A percentile compares a stretch with the other conserved stretches of the same genome.
These are phyloP conservation scores for Prunella himalayana DNA, from an alignment of 2,113 vertebrate species.

Conservation along the genomic window DNA sequence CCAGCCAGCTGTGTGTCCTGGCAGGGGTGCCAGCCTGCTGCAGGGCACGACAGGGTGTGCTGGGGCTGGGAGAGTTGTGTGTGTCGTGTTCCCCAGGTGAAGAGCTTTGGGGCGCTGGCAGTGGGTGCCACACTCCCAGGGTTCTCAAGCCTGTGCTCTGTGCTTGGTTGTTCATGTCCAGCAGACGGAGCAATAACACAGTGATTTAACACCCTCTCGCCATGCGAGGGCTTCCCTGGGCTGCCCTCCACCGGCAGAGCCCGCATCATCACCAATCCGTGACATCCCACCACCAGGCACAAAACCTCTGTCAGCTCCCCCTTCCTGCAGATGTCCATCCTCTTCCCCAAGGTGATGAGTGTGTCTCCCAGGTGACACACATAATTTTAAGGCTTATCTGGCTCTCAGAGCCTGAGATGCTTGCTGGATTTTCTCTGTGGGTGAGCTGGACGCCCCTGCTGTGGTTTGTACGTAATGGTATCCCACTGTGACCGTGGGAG, in stretches of 20 bases:
- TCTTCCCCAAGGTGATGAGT: not conserved
- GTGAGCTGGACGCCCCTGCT: not conserved
- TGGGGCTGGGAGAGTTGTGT: not conserved
- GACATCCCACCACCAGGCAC: not conserved
- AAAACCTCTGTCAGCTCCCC: not conserved
- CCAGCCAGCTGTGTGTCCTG: not conserved
- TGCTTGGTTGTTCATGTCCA: not conserved
- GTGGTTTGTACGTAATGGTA: not conserved
- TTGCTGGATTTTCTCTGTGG: not conserved
- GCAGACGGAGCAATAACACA: not conserved
- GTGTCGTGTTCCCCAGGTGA: not conserved
- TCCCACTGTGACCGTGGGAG: not conserved
- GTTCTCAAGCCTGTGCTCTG: not conserved
- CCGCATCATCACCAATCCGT: rapidly evolving
- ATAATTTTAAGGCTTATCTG: not conserved
- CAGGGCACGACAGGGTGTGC: not conserved
- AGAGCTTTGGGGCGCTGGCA: not conserved
- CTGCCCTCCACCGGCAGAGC: not conserved
- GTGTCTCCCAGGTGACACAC: not conserved
- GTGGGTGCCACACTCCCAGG: not conserved
- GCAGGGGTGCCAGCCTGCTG: not conserved
- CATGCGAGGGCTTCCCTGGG: not conserved
- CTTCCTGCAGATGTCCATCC: not conserved
- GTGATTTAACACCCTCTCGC: not conserved
- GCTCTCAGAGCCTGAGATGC: not conserved